Conservation (phyloP, 2,888 invertebrate species). For the Ornithoptera alexandrae region DNA sequence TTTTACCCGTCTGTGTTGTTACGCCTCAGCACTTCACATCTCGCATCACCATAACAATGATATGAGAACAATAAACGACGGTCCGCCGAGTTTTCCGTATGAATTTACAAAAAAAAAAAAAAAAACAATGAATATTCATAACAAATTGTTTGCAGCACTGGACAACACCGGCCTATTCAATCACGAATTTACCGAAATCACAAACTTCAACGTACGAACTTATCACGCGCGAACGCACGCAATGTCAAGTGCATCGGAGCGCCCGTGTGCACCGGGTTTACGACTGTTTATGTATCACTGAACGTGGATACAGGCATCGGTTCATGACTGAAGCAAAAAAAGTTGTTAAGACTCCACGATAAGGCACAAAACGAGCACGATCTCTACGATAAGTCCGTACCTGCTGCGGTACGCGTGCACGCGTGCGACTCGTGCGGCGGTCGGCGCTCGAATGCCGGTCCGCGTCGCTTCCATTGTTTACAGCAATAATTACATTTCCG, state of each 20-base stretch:
- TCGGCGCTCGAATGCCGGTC: conserved; percentile 70
- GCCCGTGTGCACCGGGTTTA: conserved; percentile 47
- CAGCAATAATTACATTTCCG: conserved; percentile 74
- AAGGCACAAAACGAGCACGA: conserved; percentile 59
- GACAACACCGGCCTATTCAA: conserved; percentile 47
- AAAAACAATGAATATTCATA: conserved; percentile 58
- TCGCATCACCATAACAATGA: conserved; percentile 71
- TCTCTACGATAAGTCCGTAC: conserved; percentile 50
- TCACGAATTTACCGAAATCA: conserved; percentile 35
- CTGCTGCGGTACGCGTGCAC: conserved; percentile 46
- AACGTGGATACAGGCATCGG: conserved; percentile 29
- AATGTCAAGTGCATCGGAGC: conserved; percentile 63
- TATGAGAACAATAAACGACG: conserved; percentile 62
- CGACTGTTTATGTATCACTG: conserved; percentile 39
- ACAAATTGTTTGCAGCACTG: conserved; percentile 44
- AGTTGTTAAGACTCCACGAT: conserved; percentile 53
- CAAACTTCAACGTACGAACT: conserved; percentile 40
- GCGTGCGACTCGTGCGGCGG: conserved; percentile 67
- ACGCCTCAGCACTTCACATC: conserved; percentile 49
- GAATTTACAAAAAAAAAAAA: conserved; percentile 43
- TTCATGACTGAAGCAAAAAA: conserved; percentile 31
- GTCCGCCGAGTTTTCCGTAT: conserved; percentile 62
- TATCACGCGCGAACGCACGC: conserved; percentile 40
- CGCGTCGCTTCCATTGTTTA: conserved; percentile 69
- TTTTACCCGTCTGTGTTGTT: conserved; percentile 52